Percentiles rank a stretch among this genome's conserved stretches.
Conservation (phyloP, 2,888 invertebrate genomes). For the Sarcophaga subvicina region DNA sequence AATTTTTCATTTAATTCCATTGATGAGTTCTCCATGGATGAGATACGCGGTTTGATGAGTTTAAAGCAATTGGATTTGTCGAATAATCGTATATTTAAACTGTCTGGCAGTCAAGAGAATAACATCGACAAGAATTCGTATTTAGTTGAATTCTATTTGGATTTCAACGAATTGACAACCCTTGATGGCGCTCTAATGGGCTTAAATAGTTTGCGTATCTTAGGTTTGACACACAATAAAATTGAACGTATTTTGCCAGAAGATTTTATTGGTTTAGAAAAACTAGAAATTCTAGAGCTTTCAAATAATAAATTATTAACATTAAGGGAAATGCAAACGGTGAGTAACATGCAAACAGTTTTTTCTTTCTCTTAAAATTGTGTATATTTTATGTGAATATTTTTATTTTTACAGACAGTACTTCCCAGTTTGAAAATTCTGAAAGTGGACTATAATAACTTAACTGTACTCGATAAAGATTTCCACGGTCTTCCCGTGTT, state of each 20-base stretch:
- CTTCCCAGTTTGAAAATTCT: slow-evolving; percentile 89
- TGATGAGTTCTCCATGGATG: slow-evolving; percentile 90
- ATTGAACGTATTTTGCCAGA: slow-evolving; percentile 89
- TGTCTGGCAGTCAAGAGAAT: slow-evolving; percentile 88
- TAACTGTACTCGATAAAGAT: slow-evolving; percentile 89
- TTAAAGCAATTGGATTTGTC: slow-evolving; percentile 90
- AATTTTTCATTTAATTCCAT: slow-evolving; percentile 90
- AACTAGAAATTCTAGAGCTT: slow-evolving; percentile 88
- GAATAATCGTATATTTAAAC: slow-evolving; percentile 87
- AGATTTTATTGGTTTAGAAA: slow-evolving; percentile 90
- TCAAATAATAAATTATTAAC: slow-evolving; percentile 90
- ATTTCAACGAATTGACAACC: slow-evolving; percentile 88
- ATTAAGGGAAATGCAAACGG: slow-evolving; percentile 92
- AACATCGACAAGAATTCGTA: slow-evolving; percentile 89
- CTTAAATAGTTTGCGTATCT: slow-evolving; percentile 87
- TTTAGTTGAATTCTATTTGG: slow-evolving; percentile 87
- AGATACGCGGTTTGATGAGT: slow-evolving; percentile 88
- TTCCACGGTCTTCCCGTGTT: slow-evolving; percentile 92
- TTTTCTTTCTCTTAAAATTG: neutral
- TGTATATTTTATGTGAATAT: neutral
- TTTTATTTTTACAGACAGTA: slow-evolving; percentile 84
- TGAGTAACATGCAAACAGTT: slow-evolving; percentile 77
- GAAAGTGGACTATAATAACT: slow-evolving; percentile 89
- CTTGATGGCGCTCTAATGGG: slow-evolving; percentile 90
- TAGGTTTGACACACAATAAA: slow-evolving; percentile 90